Percentiles rank a stretch among this genome's conserved stretches.
phyloP scores from a whole-genome alignment of 2,797 vertebrate species.

The Chelidonichthys spinosus region DNA sequence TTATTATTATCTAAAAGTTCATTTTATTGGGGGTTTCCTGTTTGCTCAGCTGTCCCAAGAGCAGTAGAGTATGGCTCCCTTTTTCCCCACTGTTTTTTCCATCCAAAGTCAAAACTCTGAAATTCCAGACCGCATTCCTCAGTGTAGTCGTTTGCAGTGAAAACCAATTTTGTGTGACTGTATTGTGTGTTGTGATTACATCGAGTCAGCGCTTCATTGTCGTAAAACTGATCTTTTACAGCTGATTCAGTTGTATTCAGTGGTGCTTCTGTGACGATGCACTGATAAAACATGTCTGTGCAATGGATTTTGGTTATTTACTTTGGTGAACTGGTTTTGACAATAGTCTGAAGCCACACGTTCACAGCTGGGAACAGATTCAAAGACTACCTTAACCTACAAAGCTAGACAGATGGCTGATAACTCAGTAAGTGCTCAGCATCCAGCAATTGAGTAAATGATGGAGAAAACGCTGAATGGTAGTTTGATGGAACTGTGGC shows the following conservation, averaged over 20 bases:
- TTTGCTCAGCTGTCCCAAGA: slow-evolving; percentile 13
- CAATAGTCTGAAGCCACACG: neutral
- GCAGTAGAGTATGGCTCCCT: neutral
- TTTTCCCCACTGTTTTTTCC: neutral
- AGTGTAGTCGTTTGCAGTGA: slow-evolving; percentile 6
- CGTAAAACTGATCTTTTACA: neutral
- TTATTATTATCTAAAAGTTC: slow-evolving; percentile 4
- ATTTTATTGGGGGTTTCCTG: slow-evolving; percentile 18
- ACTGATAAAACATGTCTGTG: neutral
- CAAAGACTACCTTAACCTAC: neutral
- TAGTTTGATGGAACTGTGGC: neutral
- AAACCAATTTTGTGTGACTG: slow-evolving; percentile 2
- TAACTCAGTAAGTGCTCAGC: neutral
- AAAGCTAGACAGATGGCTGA: neutral
- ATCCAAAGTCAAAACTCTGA: neutral
- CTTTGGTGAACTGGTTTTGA: neutral
- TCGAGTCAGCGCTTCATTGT: slow-evolving; percentile 5
- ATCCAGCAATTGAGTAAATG: neutral
- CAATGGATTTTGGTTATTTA: neutral
- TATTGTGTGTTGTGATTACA: neutral
- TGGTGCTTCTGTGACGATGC: neutral
- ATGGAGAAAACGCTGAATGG: neutral
- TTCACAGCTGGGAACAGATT: neutral
- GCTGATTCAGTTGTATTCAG: neutral
- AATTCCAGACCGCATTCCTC: neutral